Evolutionary conservation across 1,140 invertebrate species (phyloP).

Genomic region (Adelges cooleyi): DNA sequence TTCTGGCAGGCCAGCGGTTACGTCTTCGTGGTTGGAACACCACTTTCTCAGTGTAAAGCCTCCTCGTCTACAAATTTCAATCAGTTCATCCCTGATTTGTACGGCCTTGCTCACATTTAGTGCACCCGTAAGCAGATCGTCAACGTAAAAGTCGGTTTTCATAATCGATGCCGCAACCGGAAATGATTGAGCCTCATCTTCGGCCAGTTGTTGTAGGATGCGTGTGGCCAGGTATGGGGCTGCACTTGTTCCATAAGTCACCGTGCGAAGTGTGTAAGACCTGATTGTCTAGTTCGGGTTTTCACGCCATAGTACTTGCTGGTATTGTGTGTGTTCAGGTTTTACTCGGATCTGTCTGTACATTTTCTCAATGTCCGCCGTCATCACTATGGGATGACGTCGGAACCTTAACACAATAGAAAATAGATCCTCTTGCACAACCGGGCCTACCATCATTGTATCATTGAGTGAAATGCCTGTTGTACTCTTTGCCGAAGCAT

Average conservation of each 20-base stretch:
- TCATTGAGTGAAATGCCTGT: conserved; percentile 36
- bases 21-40: not conserved
- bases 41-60: not conserved
- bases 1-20: too few relatives aligned
- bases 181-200: conserved; percentile 33
- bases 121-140: conserved; percentile 37
- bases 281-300: not conserved
- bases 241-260: conserved; percentile 38
- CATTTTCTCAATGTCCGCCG: conserved; percentile 39
- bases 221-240: conserved; percentile 38
- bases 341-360: conserved; percentile 36
- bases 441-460: conserved; percentile 31
- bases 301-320: conserved; percentile 34
- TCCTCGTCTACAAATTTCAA: not conserved
- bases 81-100: not conserved
- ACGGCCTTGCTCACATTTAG: conserved; percentile 31
- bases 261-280: conserved; percentile 29
- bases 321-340: conserved; percentile 33
- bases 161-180: conserved; percentile 33
- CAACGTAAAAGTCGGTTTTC: conserved; percentile 36
- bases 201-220: conserved; percentile 34
- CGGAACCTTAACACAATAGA: conserved; percentile 35
- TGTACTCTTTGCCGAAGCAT: conserved; percentile 33
- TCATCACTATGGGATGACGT: conserved; percentile 33
- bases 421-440: conserved; percentile 35